Evolutionary conservation across 2,888 invertebrate genomes (phyloP).

Genomic region (Noctua janthe): DNA sequence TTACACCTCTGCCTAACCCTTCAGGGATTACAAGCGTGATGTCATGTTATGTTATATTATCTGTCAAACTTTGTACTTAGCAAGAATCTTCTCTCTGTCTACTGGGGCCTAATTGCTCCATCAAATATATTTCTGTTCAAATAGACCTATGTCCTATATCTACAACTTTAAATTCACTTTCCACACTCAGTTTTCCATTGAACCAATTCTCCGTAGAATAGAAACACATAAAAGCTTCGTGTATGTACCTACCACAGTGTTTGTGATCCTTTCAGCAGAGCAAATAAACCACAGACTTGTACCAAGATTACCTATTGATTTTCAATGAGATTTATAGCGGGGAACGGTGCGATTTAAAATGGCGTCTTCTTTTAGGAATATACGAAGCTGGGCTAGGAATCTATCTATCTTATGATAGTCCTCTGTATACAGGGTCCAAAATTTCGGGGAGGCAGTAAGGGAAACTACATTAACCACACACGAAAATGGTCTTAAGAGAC

Average conservation of each 20-base stretch:
- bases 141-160: neutral
- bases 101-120: no score
- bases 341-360: slow-evolving; percentile 35
- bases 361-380: slow-evolving; percentile 15
- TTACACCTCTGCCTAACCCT: neutral
- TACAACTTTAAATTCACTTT: neutral
- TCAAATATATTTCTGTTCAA: neutral
- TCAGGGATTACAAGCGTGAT: neutral
- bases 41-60: neutral
- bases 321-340: slow-evolving; percentile 66
- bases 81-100: neutral
- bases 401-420: no score
- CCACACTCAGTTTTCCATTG: neutral
- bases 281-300: slow-evolving; percentile 75
- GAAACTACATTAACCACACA: no score
- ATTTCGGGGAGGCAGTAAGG: no score
- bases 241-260: slow-evolving; percentile 62
- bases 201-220: slow-evolving; percentile 39
- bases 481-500: no score
- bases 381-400: neutral
- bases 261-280: slow-evolving; percentile 78
- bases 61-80: neutral
- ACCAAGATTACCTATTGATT: slow-evolving; percentile 70
- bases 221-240: slow-evolving; percentile 77
- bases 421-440: no score